Percentiles rank a stretch among this genome's conserved stretches.
These are phyloP conservation scores for Motacilla tschutschensis DNA, from an alignment of 2,113 vertebrate species.

Conservation along the genomic window DNA sequence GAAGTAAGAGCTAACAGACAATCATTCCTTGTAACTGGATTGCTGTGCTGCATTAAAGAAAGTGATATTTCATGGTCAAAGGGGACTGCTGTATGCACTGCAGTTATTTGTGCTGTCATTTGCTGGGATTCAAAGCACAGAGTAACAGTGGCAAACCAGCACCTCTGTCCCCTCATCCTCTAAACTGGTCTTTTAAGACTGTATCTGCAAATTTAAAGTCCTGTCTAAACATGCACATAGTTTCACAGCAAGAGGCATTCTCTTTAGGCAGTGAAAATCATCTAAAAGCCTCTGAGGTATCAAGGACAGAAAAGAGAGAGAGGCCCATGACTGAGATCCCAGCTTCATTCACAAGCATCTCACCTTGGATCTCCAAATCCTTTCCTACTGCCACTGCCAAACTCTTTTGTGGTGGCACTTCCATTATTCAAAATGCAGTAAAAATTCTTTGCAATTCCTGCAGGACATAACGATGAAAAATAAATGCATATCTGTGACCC, in stretches of 20 bases:
- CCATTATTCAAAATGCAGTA: neutral
- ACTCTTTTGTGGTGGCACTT: neutral
- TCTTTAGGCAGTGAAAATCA: neutral
- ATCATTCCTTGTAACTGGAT: neutral
- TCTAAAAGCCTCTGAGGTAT: neutral
- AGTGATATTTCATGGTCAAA: neutral
- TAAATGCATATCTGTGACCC: neutral
- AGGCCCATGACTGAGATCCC: neutral
- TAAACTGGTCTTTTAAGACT: neutral
- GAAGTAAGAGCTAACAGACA: neutral
- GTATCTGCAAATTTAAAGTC: neutral
- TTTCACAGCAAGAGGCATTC: neutral
- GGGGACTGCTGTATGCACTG: neutral
- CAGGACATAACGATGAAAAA: neutral
- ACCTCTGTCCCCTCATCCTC: neutral
- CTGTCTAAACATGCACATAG: too few relatives aligned
- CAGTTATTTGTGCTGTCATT: neutral
- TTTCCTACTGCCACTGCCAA: neutral
- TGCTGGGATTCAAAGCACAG: accelerated
- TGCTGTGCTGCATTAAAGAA: neutral
- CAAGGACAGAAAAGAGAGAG: neutral
- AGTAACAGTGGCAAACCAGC: neutral
- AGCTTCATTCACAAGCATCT: neutral
- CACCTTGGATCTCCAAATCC: neutral
- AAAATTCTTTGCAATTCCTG: neutral